Base-by-base conservation (phyloP, 53 echinoderm and acorn worm genomes). In the Crossaster papposus region DNA sequence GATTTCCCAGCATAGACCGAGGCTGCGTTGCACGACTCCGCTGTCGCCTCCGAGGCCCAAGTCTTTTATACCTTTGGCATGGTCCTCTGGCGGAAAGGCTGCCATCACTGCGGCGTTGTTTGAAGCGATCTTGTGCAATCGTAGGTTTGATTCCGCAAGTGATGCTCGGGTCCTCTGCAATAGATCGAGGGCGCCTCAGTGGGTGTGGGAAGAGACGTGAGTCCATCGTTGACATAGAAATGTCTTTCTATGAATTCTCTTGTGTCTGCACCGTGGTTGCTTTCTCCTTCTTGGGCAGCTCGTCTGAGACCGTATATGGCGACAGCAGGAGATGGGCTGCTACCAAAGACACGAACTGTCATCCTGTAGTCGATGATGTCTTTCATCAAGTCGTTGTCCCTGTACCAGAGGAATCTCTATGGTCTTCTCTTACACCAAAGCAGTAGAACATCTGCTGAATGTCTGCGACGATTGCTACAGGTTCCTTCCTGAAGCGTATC, bases 81-180 rank as follows among this genome's bases (percentile, higher is more conserved):
- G 77, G 29, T 89, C n/a, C n/a, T n/a, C n/a, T n/a, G n/a, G n/a
- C n/a, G n/a, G 30, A 92, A 83, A 1, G 89, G 85, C 12, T 68
- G 36, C n/a, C 64, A 89, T 78, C 26, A 92, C 89, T 28, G 89
- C 36, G 32, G 37, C 13, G 70, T 70, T 92, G 34, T 89, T 92
- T 30, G 92, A 92, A 17, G 92, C 77, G 30, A 92, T 64, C 72
- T 92, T 92, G 65, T 92, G 92, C 13, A 92, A 79, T 6, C 64
- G 55, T 23, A 92, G 32, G 29, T 90, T 83, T n/a, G n/a, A n/a
- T n/a, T n/a, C n/a, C n/a, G n/a, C n/a, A n/a, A n/a, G n/a, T 8
- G 70, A 77, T 34, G 74, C 28, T 7, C 44, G 73, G n/a, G 89
- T n/a, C 70, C 9, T 62, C 26, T 82, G 14, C 32, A 89, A 17